Evolutionary conservation across 2,797 vertebrate genomes (phyloP).

Genomic region (Anguilla anguilla): DNA sequence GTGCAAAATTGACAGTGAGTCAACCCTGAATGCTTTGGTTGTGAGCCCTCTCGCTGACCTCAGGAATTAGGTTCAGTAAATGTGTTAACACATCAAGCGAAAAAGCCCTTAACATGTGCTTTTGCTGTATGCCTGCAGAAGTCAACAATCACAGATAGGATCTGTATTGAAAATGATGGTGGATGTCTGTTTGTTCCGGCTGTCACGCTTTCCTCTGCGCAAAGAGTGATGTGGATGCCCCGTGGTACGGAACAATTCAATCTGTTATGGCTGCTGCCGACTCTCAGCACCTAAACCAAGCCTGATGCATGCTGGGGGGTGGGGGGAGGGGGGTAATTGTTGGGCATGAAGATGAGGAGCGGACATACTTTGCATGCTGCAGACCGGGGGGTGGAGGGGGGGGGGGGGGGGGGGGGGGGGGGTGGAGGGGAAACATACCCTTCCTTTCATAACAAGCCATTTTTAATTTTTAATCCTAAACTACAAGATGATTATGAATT

Average conservation of each 20-base stretch:
- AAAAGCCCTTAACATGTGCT: background rate
- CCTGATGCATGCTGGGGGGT: background rate
- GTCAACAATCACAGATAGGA: conserved; percentile 12
- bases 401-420: background rate
- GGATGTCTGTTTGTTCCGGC: conserved; percentile 5
- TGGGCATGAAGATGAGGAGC: conserved; percentile 6
- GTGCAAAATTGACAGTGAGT: background rate
- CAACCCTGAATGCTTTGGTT: background rate
- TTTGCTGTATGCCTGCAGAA: background rate
- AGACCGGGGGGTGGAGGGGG: background rate
- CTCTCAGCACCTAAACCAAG: background rate
- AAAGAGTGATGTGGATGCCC: conserved; percentile 4
- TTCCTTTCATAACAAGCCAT: background rate
- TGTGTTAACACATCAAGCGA: background rate
- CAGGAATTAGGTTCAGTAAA: background rate
- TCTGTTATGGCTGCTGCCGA: conserved; percentile 2
- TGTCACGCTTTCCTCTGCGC: background rate
- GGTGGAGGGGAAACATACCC: background rate
- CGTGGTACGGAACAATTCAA: conserved; percentile 18
- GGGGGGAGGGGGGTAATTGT: background rate
- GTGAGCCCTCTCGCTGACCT: background rate
- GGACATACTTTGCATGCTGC: background rate
- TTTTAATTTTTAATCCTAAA: background rate
- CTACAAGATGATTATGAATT: background rate
- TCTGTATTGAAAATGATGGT: conserved; percentile 5